Base-by-base conservation (phyloP, 2,888 invertebrate genomes). In the Erebia aethiops region DNA sequence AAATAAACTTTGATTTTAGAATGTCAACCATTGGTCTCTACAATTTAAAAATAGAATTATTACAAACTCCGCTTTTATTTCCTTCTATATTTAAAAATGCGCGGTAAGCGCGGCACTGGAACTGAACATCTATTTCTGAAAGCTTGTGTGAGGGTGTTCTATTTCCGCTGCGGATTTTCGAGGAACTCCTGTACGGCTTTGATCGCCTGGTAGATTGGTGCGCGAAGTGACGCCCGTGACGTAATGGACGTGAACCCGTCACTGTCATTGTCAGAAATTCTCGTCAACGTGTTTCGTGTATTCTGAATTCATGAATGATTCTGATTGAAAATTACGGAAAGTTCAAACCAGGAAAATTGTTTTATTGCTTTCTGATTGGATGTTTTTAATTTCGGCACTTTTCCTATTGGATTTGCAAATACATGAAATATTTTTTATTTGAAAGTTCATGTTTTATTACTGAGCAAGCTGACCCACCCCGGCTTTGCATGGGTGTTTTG, bases 241-340 rank as follows among this genome's bases (percentile, higher is more conserved):
- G 92, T 91, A 92, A 88, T 80, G 81, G 92, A 92, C 87, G 83
- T 84, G 84, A 81, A 79, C 84, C 56, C 66, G 56, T 66, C 66
- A 66, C 66, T 66, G 66, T 66, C 66, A 66, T 46, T 64, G 41
- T 64, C 52, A 64, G 64, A 46, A 49, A 21, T 62, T 49, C 18
- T 58, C 68, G 41, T 65, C 52, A 68, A 64, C 60, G 60, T 64
- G n/a, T 67, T 58, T 67, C 62, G 11, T 26, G 60, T 63, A 52
- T 62, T 49, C 5, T 7, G 35, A 35, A 35, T 35, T 35, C 35
- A 7, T 35, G 35, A 7, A 35, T 26, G 35, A 35, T 7, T 7
- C 46, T 21, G 61, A 62, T 62, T 21, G 62, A 43, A 21, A 21
- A 18, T 62, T 13, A 18, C 18, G 61, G 14, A 43, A 62, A 62